phyloP scores from a whole-genome alignment of 2,797 vertebrate genomes.

The Mus caroli region DNA sequence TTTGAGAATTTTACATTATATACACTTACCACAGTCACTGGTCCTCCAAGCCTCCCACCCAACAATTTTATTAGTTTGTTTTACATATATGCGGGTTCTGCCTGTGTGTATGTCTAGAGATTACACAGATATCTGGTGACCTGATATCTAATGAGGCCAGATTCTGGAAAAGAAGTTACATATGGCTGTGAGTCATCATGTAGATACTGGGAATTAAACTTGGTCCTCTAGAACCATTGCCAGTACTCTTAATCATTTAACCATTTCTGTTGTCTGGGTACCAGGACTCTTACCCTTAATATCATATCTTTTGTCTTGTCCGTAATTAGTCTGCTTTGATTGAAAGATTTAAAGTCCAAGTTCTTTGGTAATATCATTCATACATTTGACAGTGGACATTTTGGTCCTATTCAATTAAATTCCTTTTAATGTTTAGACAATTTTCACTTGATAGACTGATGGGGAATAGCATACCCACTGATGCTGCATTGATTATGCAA shows the following conservation, averaged over 20 bases:
- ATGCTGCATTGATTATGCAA: neutral
- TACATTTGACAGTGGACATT: neutral
- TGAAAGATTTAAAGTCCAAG: neutral
- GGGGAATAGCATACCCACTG: neutral
- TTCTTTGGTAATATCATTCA: neutral
- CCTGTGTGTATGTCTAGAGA: neutral
- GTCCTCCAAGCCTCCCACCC: rapidly evolving
- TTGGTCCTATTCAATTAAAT: neutral
- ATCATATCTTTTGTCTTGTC: neutral
- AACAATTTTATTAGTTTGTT: neutral
- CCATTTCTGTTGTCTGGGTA: neutral
- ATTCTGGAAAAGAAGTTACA: neutral
- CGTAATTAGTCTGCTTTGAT: neutral
- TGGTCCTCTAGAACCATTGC: neutral
- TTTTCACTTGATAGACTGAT: neutral
- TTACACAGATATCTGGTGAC: neutral
- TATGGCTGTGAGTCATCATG: neutral
- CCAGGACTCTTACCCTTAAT: neutral
- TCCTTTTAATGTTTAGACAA: neutral
- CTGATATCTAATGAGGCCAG: neutral
- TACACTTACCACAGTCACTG: neutral
- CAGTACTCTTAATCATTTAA: neutral
- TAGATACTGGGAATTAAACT: neutral
- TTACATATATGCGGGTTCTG: neutral
- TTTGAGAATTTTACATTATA: neutral